These are phyloP conservation scores for Cuniculus paca DNA, from an alignment of 2,797 vertebrate genomes.

Conservation along the genomic window DNA sequence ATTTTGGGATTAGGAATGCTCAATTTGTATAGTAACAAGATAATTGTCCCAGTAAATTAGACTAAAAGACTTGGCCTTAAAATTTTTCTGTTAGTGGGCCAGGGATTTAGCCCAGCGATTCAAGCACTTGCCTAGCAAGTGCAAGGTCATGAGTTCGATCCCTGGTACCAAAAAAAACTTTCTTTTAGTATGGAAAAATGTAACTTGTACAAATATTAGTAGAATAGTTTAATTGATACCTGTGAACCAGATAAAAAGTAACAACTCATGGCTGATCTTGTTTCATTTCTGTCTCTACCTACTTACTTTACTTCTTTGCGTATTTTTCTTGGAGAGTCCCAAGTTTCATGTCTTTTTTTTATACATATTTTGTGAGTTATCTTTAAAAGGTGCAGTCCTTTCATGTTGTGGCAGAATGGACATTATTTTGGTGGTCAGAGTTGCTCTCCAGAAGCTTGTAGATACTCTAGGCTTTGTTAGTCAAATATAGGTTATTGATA, in stretches of 20 bases:
- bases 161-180: no score
- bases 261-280: background rate
- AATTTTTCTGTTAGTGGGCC: background rate
- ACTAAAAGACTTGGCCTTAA: background rate
- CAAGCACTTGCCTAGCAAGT: no score
- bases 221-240: background rate
- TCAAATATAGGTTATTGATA: background rate
- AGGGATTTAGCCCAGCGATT: no score
- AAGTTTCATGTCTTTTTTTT: background rate
- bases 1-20: background rate
- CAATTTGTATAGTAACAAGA: background rate
- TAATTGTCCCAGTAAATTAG: background rate
- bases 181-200: slow-evolving; percentile 8
- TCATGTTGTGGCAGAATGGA: background rate
- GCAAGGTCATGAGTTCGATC: no score
- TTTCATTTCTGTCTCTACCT: background rate
- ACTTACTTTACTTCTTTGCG: background rate
- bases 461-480: background rate
- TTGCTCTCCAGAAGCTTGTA: background rate
- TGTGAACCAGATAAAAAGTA: background rate
- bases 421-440: background rate
- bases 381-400: background rate
- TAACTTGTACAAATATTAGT: background rate
- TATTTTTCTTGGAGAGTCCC: slow-evolving; percentile 27
- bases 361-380: background rate